Percentiles rank a stretch among this genome's conserved stretches.
phyloP scores from a whole-genome alignment of 2,113 vertebrate genomes.

The Ranitomeya imitator region DNA sequence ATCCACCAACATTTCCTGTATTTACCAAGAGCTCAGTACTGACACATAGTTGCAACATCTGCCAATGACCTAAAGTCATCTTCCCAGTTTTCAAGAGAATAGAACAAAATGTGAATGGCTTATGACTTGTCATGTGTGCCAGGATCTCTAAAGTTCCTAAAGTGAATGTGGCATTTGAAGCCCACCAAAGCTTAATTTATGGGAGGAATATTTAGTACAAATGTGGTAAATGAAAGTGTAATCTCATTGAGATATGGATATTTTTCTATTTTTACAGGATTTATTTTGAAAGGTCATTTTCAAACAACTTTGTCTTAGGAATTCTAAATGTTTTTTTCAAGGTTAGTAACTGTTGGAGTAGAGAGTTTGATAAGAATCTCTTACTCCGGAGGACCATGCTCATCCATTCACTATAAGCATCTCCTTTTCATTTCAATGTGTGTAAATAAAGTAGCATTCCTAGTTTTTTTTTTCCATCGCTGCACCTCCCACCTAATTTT shows the following conservation, averaged over 20 bases:
- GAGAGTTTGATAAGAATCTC: background rate
- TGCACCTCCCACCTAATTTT: too few relatives aligned
- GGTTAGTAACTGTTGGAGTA: background rate
- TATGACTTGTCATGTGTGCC: background rate
- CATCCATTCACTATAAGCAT: background rate
- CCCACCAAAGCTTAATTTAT: background rate
- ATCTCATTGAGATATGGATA: background rate
- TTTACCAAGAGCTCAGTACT: conserved; percentile 14
- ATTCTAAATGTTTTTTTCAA: background rate
- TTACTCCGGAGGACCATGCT: background rate
- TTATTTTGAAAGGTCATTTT: background rate
- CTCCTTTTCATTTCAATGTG: too few relatives aligned
- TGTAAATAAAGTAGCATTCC: too few relatives aligned
- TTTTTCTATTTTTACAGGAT: background rate
- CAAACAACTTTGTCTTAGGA: background rate
- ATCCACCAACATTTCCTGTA: conserved; percentile 19
- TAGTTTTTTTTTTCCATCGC: too few relatives aligned
- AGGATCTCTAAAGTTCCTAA: background rate
- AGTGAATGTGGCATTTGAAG: background rate
- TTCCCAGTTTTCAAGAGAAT: background rate
- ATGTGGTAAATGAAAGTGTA: background rate
- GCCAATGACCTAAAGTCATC: background rate
- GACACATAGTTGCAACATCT: conserved; percentile 5
- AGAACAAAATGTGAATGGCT: background rate
- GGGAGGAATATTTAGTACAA: background rate